phyloP scores from a whole-genome alignment of 2,797 vertebrate genomes.

The Oceanodroma leucorhoa region DNA sequence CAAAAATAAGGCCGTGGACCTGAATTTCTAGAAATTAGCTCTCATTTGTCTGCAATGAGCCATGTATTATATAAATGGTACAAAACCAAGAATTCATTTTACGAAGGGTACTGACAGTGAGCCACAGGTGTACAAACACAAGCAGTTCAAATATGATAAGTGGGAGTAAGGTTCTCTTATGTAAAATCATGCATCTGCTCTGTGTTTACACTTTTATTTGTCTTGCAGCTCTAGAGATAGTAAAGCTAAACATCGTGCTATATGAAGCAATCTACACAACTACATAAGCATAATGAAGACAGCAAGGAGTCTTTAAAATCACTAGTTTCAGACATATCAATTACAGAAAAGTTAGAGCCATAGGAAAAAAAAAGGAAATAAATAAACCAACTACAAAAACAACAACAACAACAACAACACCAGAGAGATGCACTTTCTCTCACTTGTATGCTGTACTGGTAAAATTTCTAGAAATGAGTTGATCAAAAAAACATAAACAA shows the following conservation, averaged over 20 bases:
- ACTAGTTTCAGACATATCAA: background rate
- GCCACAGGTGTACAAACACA: conserved; percentile 43
- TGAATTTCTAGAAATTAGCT: background rate
- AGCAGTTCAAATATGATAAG: conserved; percentile 5
- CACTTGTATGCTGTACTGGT: background rate
- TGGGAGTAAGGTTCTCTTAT: background rate
- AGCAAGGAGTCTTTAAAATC: background rate
- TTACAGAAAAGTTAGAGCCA: background rate
- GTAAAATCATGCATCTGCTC: conserved; percentile 40
- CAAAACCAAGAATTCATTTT: background rate
- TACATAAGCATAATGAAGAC: background rate
- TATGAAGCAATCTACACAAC: background rate
- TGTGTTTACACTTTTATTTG: conserved; percentile 28
- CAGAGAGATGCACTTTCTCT: background rate
- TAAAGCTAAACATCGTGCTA: background rate
- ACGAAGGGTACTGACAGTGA: background rate
- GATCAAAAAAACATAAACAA: background rate
- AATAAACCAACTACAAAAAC: background rate
- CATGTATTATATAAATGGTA: background rate
- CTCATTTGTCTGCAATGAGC: background rate
- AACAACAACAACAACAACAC: too few species aligned
- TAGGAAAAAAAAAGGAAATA: background rate
- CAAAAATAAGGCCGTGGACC: background rate
- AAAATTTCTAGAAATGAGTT: background rate
- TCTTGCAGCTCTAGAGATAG: conserved; percentile 10